phyloP scores from a whole-genome alignment of 2,797 vertebrate genomes.

The Chromis chromis region DNA sequence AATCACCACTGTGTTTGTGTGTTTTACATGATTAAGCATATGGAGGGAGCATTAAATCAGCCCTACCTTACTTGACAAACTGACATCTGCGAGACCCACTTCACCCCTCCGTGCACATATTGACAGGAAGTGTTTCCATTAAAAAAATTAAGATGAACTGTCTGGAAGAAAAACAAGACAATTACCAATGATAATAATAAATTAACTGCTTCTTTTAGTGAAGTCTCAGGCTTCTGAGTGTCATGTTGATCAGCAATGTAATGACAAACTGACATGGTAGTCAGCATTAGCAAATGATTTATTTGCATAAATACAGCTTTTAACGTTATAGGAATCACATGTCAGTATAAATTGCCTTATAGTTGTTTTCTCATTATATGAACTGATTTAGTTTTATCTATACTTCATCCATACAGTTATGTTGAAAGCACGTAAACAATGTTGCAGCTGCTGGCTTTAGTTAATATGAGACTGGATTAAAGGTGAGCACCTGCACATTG shows the following conservation, averaged over 20 bases:
- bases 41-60: conserved; percentile 69
- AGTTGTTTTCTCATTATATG: conserved; percentile 27
- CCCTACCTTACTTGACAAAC: conserved; percentile 57
- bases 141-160: conserved; percentile 43
- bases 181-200: conserved; percentile 38
- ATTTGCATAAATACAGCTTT: conserved; percentile 22
- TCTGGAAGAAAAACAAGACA: conserved; percentile 45
- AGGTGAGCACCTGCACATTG: conserved; percentile 20
- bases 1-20: conserved; percentile 71
- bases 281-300: conserved; percentile 29
- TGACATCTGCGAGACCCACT: conserved; percentile 51
- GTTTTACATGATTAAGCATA: conserved; percentile 77
- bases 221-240: conserved; percentile 17
- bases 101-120: conserved; percentile 24
- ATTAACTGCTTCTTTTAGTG: conserved; percentile 41
- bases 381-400: conserved; percentile 5
- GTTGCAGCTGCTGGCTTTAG: conserved; percentile 7
- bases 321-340: conserved; percentile 11
- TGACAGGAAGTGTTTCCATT: conserved; percentile 46
- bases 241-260: conserved; percentile 19
- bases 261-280: conserved; percentile 30
- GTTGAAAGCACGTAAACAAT: neutral
- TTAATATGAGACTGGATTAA: conserved; percentile 1
- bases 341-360: conserved; percentile 18
- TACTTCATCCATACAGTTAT: too few species aligned